Conservation (phyloP, 2,888 invertebrate species). For the Acanthosepion lycidas region DNA sequence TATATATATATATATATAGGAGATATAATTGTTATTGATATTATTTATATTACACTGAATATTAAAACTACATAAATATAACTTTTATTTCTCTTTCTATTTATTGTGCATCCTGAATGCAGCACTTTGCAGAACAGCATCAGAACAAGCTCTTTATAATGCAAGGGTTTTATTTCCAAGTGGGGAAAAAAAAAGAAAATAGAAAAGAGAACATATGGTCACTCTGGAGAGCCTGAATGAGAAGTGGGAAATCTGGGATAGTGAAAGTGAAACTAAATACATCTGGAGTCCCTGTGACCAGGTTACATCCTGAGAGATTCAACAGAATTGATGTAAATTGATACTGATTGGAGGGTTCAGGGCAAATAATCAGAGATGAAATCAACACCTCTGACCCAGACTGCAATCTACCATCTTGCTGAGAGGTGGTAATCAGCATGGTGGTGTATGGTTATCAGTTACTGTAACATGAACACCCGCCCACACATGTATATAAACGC, state of each 20-base stretch:
- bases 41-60: too few relatives aligned
- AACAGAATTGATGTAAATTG: slow-evolving; percentile 6
- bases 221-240: background rate
- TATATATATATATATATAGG: too few relatives aligned
- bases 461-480: background rate
- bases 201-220: background rate
- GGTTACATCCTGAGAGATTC: background rate
- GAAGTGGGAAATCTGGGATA: background rate
- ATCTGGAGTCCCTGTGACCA: background rate
- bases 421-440: background rate
- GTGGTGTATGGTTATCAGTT: background rate
- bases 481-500: background rate
- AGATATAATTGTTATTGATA: too few relatives aligned
- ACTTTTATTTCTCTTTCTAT: background rate
- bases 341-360: background rate
- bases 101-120: background rate
- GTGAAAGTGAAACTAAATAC: background rate
- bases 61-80: background rate
- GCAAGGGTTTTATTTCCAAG: background rate
- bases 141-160: background rate
- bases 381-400: slow-evolving; percentile 1
- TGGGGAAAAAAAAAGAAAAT: too few relatives aligned
- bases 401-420: background rate
- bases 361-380: background rate
- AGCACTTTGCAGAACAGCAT: background rate